Evolutionary conservation across 2,888 invertebrate species (phyloP).

Genomic region (Cephalotes varians): DNA sequence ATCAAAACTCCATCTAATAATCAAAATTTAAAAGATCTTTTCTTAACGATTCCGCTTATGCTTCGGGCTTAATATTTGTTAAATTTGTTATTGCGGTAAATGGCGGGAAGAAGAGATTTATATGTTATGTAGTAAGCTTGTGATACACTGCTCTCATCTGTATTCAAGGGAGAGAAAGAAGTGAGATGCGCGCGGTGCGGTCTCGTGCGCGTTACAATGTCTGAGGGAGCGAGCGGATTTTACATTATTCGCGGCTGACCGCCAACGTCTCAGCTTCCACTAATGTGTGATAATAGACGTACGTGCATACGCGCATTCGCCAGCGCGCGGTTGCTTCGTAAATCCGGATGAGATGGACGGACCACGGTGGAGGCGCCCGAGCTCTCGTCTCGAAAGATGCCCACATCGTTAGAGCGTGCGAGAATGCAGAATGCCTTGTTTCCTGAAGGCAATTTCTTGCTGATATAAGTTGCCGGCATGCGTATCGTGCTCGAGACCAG

Average conservation of each 20-base stretch:
- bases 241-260: slow-evolving; percentile 80
- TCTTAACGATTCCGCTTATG: neutral
- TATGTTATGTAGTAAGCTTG: slow-evolving; percentile 55
- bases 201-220: slow-evolving; percentile 76
- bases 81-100: slow-evolving; percentile 27
- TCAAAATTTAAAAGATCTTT: neutral
- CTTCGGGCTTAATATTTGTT: neutral
- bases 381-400: slow-evolving; percentile 64
- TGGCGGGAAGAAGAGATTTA: slow-evolving; percentile 55
- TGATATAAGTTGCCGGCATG: slow-evolving; percentile 70
- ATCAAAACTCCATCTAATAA: neutral
- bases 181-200: slow-evolving; percentile 5
- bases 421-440: slow-evolving; percentile 78
- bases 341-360: slow-evolving; percentile 44
- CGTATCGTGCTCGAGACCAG: slow-evolving; percentile 33
- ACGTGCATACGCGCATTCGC: slow-evolving; percentile 58
- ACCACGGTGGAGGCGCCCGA: slow-evolving; percentile 36
- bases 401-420: slow-evolving; percentile 78
- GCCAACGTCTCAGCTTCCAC: slow-evolving; percentile 77
- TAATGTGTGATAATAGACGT: slow-evolving; percentile 79
- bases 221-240: slow-evolving; percentile 75
- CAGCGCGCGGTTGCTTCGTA: slow-evolving; percentile 55
- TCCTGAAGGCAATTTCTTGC: slow-evolving; percentile 74
- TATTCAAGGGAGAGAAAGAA: neutral
- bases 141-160: neutral